Base-by-base conservation (phyloP, 2,113 vertebrate genomes). In the Galeopterus variegatus region DNA sequence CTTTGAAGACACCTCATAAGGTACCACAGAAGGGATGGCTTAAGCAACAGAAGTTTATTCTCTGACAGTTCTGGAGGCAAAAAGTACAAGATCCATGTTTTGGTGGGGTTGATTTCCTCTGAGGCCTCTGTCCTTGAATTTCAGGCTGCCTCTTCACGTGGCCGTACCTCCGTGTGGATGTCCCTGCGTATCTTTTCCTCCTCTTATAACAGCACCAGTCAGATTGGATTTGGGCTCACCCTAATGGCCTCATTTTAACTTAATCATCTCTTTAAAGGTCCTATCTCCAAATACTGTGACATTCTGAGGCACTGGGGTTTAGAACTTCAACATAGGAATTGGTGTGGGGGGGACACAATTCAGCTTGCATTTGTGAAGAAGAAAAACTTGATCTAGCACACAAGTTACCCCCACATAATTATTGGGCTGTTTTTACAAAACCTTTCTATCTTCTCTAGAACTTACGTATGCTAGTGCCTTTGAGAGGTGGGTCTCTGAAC, bases 111-210 rank as follows among this genome's bases (percentile, higher is more conserved):
- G 79, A 19, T 91, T 69, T 93, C 41, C 41, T 60, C 84, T 11
- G 2, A 58, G 56, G 13, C 8, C 1, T 54, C 2, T 28, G 28
- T 88, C 77, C 58, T 33, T 70, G 83, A 48, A 60, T 65, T 60
- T 33, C 41, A 15, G 1, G 60, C 72, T 70, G 9, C 60, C n/a
- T 75, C n/a, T 64, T 36, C 31, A 7, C 14, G 1, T 13, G 12
- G 52, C 14, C 1, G 8, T 33, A 15, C 7, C 26, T n/a, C 50
- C 41, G 36, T 64, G 9, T 41, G 0, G 0, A 24, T 26, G 13
- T 0, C 6, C n/a, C 87, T 5, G 0, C 1, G 31, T 69, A 41
- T 80, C 45, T n/a, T 77, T 69, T 50, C 54, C 54, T 79, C 52
- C 31, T 79, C 24, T 73, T 77, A 7, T 8, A 8, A 75, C 28